Percentiles rank a stretch among this genome's conserved stretches.
Evolutionary conservation across 2,797 vertebrate species (phyloP).

Genomic region (Sphenopsis melanotis): DNA sequence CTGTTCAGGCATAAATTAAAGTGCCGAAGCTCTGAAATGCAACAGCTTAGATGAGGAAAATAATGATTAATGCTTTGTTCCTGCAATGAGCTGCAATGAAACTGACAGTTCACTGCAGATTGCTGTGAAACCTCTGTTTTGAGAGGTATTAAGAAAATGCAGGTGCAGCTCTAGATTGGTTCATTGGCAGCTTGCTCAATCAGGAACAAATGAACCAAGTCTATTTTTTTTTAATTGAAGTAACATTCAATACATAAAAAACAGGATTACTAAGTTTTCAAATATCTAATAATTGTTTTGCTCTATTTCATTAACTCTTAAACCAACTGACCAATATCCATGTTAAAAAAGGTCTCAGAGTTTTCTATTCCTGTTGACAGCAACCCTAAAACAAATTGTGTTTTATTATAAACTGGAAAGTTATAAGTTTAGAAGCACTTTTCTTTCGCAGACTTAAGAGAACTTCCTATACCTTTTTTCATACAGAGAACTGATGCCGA

Average conservation of each 20-base stretch:
- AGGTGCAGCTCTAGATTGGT: not conserved
- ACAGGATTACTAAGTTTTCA: not conserved
- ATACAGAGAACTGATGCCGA: not conserved
- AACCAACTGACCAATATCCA: not conserved
- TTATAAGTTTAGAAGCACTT: not conserved
- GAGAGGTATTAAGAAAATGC: not conserved
- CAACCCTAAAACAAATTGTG: not conserved
- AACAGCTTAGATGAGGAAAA: not conserved
- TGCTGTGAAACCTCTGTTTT: not conserved
- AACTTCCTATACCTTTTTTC: not conserved
- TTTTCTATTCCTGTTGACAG: not conserved
- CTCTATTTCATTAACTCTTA: not conserved
- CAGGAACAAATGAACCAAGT: not conserved
- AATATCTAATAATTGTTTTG: not conserved
- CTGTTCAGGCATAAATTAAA: not conserved
- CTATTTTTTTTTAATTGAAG: not conserved
- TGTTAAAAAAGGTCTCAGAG: not conserved
- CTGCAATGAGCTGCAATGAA: not conserved
- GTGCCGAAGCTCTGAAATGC: not conserved
- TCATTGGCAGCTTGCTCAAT: not conserved
- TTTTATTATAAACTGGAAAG: not conserved
- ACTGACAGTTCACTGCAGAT: not conserved
- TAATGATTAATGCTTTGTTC: not conserved
- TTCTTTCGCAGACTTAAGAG: not conserved
- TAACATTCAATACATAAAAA: not conserved